Evolutionary conservation across 2,113 vertebrate species (phyloP), one percentile per base, ranked within the genome.

Genomic region (Embiotoca jacksoni): DNA sequence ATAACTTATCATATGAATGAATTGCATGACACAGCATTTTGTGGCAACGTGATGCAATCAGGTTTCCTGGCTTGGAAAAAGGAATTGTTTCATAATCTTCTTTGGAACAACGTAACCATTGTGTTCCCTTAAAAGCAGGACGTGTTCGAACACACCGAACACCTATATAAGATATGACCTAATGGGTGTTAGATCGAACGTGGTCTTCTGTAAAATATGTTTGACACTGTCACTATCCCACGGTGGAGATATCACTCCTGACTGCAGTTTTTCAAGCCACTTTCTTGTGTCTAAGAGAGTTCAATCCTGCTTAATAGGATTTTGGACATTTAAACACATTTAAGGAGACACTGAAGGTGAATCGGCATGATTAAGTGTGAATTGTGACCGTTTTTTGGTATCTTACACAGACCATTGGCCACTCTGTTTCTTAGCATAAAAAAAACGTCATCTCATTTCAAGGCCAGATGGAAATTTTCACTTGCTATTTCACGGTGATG

Each of bases 21-120:
- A 57, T 52, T 70, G 55, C 66, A 85, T 83, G 76, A 86, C 11
- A 2, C 65, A 75, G 78, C 61, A 0, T 76, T 57, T 60, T 76
- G 61, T 64, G 64, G 73, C n/a, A 74, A 72, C 13, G 52, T 85
- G 82, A 87, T 73, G 65, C 75, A 86, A 85, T 39, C 73, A 37
- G 7, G 78, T 78, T 89, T 86, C 73, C 88, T 90, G 87, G 60
- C 77, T 71, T 37, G 36, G 46, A 76, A 89, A 81, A 44, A 39
- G 60, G 78, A 88, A 87, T 91, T 74, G 81, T 89, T 89, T 87
- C 35, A 68, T 68, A 82, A 83, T 83, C 75, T 66, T 82, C 77
- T 85, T 88, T 82, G 77, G 64, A 87, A 91, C 85, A 92, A 76
- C 60, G 3, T 55, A 57, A 70, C 84, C 70, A 84, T 88, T 89